These are phyloP conservation scores for Drosophila biarmipes DNA, from an alignment of 1,140 invertebrate species.

Conservation along the genomic window DNA sequence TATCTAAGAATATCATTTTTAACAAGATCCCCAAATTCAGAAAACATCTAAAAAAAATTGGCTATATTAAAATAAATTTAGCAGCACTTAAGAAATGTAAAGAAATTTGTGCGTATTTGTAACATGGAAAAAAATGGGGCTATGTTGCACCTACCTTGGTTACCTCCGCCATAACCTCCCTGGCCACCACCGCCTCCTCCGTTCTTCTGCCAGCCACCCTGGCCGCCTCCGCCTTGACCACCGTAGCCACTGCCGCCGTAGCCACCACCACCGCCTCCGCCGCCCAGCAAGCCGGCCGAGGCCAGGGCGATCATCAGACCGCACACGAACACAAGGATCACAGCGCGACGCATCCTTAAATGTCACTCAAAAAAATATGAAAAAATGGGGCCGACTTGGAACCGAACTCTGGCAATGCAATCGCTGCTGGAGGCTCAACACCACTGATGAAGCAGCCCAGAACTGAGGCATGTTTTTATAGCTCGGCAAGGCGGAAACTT, in stretches of 20 bases:
- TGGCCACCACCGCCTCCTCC: constrained; percentile 14
- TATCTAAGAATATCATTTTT: no score
- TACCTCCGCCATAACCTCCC: constrained; percentile 28
- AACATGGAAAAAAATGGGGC: not conserved
- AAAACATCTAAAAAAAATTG: no score
- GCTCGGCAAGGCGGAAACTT: constrained; percentile 26
- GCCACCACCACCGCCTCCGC: constrained; percentile 48
- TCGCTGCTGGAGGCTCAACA: constrained; percentile 53
- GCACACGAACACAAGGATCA: constrained; percentile 61
- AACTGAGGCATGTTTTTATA: constrained; percentile 59
- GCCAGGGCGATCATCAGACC: constrained; percentile 54
- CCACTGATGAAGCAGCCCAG: constrained; percentile 60
- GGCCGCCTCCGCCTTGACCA: constrained; percentile 22
- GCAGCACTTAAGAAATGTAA: not conserved
- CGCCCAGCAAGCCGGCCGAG: constrained; percentile 56
- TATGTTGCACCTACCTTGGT: not conserved
- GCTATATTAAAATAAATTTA: no score
- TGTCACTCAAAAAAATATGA: constrained; percentile 17
- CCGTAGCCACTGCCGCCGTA: constrained; percentile 20
- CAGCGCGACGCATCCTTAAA: constrained; percentile 55
- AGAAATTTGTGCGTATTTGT: not conserved
- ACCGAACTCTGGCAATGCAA: constrained; percentile 34
- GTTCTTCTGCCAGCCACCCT: constrained; percentile 17
- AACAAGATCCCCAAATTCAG: no score
- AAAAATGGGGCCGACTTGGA: not conserved